Evolutionary conservation across 2,888 invertebrate genomes (phyloP), one percentile per base, ranked within the genome.

Genomic region (Danaus chrysippus): DNA sequence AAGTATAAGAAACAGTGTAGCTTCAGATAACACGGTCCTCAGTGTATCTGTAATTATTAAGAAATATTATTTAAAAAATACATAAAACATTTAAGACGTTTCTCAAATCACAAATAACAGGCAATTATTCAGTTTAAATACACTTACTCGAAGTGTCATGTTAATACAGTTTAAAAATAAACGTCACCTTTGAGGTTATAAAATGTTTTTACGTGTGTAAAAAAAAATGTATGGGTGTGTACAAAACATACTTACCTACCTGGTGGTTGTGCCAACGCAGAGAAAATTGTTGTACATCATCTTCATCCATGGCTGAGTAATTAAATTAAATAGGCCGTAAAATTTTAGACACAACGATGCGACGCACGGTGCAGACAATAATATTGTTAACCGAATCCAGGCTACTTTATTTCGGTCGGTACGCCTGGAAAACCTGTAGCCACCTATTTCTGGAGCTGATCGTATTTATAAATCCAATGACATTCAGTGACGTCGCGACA

Each of bases 191-290:
- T 54, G 59, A 54, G 56, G 57, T 59, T 57, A 52, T 58, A 59
- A 54, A 58, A 58, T 34, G 42, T 17, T 10, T 58, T 56, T 46
- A 43, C 42, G 55, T 58, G 60, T 64, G 66, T 67, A 69, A 66
- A 70, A 62, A 70, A 62, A 57, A 69, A 74, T 78, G 76, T 80
- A 77, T 78, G 76, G 79, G 76, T 72, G 81, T 82, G 82, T 84
- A 72, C 71, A 73, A 76, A 74, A 76, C 81, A 78, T 88, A 90
- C 90, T 89, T 81, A 87, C 91, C 92, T 91, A 93, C 94, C 93
- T 94, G 94, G 85, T 94, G 95, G 86, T 96, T 96, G 87, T 96
- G 96, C 96, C 96, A 96, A 83, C 96, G 93, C 78, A 96, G 92
- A 84, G 96, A 96, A 87, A 96, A 96, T 84, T 96, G 96, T 86